phyloP scores from a whole-genome alignment of 1,140 invertebrate species.

The Magallana gigas region DNA sequence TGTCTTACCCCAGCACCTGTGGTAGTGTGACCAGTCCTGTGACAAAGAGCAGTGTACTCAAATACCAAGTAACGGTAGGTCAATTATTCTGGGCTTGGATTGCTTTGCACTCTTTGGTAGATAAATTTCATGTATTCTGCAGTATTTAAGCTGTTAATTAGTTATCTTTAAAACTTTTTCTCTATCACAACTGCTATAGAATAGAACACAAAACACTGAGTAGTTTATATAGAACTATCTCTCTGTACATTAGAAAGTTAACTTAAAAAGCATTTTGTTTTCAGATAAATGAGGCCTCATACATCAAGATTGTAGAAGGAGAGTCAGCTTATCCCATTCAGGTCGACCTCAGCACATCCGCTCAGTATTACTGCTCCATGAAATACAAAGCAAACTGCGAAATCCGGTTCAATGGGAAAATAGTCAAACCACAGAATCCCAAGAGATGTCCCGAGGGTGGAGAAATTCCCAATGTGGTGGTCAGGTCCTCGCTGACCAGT shows the following conservation, averaged over 20 bases:
- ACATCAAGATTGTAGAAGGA: slow-evolving; percentile 49
- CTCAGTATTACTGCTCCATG: slow-evolving; percentile 59
- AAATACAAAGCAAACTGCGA: slow-evolving; percentile 58
- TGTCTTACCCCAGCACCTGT: slow-evolving; percentile 60
- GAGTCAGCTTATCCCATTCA: slow-evolving; percentile 30
- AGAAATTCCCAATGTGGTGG: slow-evolving; percentile 50
- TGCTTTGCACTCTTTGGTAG: neutral
- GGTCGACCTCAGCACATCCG: slow-evolving; percentile 44
- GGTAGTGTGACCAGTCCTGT: slow-evolving; percentile 54
- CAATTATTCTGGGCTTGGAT: neutral
- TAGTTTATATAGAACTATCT: too few relatives aligned
- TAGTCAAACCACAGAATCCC: neutral
- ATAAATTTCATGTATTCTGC: too few relatives aligned
- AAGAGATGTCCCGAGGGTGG: slow-evolving; percentile 58
- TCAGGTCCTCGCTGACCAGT: slow-evolving; percentile 47
- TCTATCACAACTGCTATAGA: too few relatives aligned
- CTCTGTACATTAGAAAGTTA: too few relatives aligned
- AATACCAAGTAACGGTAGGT: slow-evolving; percentile 52
- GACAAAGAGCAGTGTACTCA: neutral
- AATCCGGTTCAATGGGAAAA: slow-evolving; percentile 51
- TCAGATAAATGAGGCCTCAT: slow-evolving; percentile 47
- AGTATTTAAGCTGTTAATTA: too few relatives aligned
- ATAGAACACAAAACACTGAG: too few relatives aligned
- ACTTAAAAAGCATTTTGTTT: neutral
- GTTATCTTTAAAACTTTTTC: too few relatives aligned